A percentile compares a stretch with the other conserved stretches of the same genome.
phyloP scores from a whole-genome alignment of 2,113 vertebrate species.

The Mormoops blainvillei region DNA sequence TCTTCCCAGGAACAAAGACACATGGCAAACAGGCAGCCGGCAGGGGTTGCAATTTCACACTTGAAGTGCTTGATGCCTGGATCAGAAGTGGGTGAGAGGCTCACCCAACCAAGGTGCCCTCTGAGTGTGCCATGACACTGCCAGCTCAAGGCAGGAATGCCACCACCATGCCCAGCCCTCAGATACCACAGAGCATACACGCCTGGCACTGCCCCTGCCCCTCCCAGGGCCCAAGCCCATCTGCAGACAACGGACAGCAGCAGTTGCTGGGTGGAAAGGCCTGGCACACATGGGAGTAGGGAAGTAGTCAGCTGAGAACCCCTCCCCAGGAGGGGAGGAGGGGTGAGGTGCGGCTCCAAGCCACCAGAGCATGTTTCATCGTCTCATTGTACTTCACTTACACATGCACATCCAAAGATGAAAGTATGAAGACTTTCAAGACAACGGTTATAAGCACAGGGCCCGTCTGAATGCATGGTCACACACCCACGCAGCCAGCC shows the following conservation, averaged over 20 bases:
- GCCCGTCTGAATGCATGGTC: neutral
- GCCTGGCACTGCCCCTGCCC: neutral
- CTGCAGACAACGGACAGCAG: neutral
- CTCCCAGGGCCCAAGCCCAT: neutral
- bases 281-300: neutral
- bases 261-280: neutral
- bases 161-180: neutral
- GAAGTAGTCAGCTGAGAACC: neutral
- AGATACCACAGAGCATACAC: neutral
- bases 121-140: neutral
- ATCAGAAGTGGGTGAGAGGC: neutral
- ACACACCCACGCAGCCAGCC: neutral
- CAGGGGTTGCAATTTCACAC: neutral
- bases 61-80: rapidly evolving
- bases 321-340: neutral
- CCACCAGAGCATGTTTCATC: neutral
- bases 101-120: neutral
- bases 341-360: neutral
- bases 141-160: neutral
- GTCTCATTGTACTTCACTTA: rapidly evolving
- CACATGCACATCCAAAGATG: neutral
- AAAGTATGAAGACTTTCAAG: neutral
- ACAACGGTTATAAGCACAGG: neutral
- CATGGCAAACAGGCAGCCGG: neutral
- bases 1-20: neutral